Evolutionary conservation across 1,140 invertebrate species (phyloP).

Genomic region (Adelges cooleyi): DNA sequence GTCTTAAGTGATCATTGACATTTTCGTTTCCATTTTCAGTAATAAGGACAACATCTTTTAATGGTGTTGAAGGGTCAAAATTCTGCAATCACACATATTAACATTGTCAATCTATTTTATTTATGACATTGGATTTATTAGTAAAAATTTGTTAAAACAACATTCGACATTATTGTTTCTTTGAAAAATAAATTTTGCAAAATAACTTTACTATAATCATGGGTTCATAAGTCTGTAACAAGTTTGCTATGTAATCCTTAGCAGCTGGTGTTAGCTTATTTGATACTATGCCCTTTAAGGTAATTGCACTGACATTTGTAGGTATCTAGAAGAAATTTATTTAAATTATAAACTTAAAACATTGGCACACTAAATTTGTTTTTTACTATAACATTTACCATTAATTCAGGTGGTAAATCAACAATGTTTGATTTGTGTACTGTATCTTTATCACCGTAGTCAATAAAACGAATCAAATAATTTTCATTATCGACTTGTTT

Average conservation of each 20-base stretch:
- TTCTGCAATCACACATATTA: no score
- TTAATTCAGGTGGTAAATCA: neutral
- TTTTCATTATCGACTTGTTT: neutral
- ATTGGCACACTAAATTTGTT: no score
- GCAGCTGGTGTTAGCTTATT: neutral
- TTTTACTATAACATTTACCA: no score
- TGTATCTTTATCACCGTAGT: slow-evolving; percentile 16
- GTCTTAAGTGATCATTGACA: neutral
- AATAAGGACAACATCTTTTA: neutral
- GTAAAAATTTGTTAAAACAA: no score
- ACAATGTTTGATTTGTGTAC: neutral
- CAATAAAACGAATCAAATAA: slow-evolving; percentile 18
- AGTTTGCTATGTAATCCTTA: neutral
- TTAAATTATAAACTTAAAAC: no score
- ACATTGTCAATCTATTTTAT: no score
- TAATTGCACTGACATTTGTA: neutral
- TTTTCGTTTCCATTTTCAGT: neutral
- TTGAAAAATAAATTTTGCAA: no score
- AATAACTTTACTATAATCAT: neutral
- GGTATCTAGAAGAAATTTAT: neutral
- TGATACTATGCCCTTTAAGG: neutral
- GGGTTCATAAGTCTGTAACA: slow-evolving; percentile 1
- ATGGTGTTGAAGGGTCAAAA: neutral
- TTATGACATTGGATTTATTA: no score
- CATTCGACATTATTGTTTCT: no score